These are phyloP conservation scores for Phyllostomus hastatus DNA, from an alignment of 2,113 vertebrate species.

Conservation along the genomic window DNA sequence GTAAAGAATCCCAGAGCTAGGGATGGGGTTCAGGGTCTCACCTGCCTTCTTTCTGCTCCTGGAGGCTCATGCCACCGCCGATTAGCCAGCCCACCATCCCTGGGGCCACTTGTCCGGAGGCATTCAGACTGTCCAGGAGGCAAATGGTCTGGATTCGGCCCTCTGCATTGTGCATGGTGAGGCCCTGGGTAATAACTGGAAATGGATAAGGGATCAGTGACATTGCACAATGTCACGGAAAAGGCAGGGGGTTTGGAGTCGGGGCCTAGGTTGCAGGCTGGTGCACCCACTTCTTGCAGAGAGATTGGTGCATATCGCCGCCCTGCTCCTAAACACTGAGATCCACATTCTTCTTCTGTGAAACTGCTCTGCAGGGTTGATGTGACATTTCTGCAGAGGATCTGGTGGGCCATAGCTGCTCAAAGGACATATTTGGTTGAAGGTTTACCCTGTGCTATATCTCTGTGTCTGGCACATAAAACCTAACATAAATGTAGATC, in stretches of 20 bases:
- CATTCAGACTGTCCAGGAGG: slow-evolving; percentile 49
- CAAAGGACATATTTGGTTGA: background rate
- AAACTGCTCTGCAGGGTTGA: background rate
- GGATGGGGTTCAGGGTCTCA: background rate
- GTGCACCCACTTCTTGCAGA: background rate
- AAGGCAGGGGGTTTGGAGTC: background rate
- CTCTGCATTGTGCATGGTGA: slow-evolving; percentile 43
- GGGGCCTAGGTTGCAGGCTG: background rate
- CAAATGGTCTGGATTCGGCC: slow-evolving; percentile 51
- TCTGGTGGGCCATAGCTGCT: background rate
- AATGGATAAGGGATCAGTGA: background rate
- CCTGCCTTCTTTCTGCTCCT: slow-evolving; percentile 50
- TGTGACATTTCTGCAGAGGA: background rate
- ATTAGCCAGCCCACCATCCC: slow-evolving; percentile 62
- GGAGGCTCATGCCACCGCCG: background rate
- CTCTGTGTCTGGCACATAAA: background rate
- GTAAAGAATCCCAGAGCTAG: background rate
- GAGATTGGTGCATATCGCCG: background rate
- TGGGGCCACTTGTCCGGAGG: background rate
- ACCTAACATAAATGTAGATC: too few species aligned
- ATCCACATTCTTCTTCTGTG: background rate
- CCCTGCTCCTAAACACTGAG: background rate
- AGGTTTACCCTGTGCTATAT: background rate
- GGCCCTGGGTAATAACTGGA: slow-evolving; percentile 69
- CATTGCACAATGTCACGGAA: background rate